These are phyloP conservation scores for Microdon myrmicae DNA, from an alignment of 2,888 invertebrate species.

Conservation along the genomic window DNA sequence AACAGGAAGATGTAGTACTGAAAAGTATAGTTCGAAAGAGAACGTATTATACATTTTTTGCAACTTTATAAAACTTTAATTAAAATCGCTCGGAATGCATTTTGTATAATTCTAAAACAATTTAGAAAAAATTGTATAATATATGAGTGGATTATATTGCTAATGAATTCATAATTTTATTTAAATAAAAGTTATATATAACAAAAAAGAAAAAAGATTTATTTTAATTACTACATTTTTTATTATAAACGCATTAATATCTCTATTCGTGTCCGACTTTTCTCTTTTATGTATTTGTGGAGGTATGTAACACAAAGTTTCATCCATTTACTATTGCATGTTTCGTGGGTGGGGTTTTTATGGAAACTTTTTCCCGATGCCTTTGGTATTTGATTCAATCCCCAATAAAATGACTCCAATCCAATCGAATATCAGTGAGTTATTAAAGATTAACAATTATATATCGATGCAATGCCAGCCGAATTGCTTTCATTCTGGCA, in stretches of 20 bases:
- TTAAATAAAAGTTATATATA: slow-evolving; percentile 14
- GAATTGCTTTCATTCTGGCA: too few species aligned
- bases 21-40: slow-evolving; percentile 15
- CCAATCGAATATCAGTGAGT: too few species aligned
- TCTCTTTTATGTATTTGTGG: slow-evolving; percentile 19
- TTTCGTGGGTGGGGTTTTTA: slow-evolving; percentile 41
- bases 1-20: slow-evolving; percentile 32
- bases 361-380: background rate
- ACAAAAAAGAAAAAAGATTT: slow-evolving; percentile 33
- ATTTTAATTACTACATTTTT: too few species aligned
- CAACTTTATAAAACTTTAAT: background rate
- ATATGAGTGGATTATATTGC: too few species aligned
- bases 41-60: background rate
- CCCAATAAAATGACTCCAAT: too few species aligned
- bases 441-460: too few species aligned
- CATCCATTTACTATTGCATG: slow-evolving; percentile 32
- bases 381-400: too few species aligned
- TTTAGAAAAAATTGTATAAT: background rate
- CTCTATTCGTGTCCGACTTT: too few species aligned
- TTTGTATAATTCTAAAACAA: slow-evolving; percentile 4
- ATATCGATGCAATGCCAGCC: too few species aligned
- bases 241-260: too few species aligned
- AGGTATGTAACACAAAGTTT: slow-evolving; percentile 21
- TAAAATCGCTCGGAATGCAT: background rate
- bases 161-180: too few species aligned